Base-by-base conservation (phyloP, 2,797 vertebrate species). In the Bufotes viridis region DNA sequence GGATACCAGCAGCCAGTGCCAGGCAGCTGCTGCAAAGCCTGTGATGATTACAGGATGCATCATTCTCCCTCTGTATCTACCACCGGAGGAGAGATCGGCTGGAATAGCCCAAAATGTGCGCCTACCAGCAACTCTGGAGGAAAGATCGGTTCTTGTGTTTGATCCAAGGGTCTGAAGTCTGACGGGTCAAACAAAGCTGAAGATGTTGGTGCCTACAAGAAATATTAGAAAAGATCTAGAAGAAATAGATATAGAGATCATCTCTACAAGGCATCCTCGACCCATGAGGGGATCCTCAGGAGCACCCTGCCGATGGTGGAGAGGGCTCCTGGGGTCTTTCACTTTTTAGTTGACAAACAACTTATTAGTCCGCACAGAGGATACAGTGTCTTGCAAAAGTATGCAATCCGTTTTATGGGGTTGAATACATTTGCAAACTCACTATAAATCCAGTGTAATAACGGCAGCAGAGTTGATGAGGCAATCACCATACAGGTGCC, bases 101-200 rank as follows among this genome's bases (percentile, higher is more conserved):
- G 15, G 58, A 17, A n/a, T 53, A 76, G 22, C 12, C 11, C 49
- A 24, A n/a, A 24, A 24, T 11, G 49, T n/a, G 15, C 8, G 2
- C 91, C 88, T 93, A 97, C 98, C 94, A 97, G 92, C 89, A 99
- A 93, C 72, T 98, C 97, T 14, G 98, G 97, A 12, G 98, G 98
- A 82, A 99, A 99, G 91, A 99, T 99, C 17, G 97, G 95, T 78
- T 99, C 98, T 91, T 99, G 98, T 0, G 97, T 98, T 0, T 97
- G 96, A 90, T 99, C 98, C 90, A 97, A 67, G 2, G 98, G 97
- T 13, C 89, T 92, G 87, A 99, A 99, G 61, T 96, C 96, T 2
- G 95, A 93, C 0, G 95, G 81, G 26, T 95, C 92, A 90, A 97
- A 98, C 1, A 99, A 92, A 79, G 90, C 92, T 76, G 94, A 88